Base-by-base conservation (phyloP, 2,888 invertebrate genomes). In the Ecdyonurus torrentis region DNA sequence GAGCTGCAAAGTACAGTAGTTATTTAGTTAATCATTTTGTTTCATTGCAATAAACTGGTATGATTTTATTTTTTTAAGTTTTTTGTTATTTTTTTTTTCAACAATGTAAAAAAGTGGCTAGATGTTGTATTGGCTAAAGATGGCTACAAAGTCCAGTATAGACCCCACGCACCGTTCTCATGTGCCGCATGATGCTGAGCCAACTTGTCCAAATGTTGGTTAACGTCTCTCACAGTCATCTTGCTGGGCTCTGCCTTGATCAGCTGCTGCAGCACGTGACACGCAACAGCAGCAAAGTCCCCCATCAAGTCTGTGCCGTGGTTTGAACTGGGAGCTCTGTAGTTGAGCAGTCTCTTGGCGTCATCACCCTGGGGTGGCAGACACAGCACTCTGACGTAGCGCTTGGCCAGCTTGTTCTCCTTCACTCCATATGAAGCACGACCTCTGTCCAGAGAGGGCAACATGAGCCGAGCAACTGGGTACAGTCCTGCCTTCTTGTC, bases 261-360 rank as follows among this genome's bases (percentile, higher is more conserved):
- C 7, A 80, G 72, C 63, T 74, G 75, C 66, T 77, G 76, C 59
- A 94, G 74, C 2, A 91, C 83, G 70, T 78, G 81, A 72, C 82
- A 88, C 0, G 89, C 87, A 22, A 87, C 83, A 66, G 87, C 87
- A 0, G 90, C 89, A 75, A 93, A 94, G 74, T 95, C 93, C 66
- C 78, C 83, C 69, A 74, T 79, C 19, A 1, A 25, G 7, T 61
- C 24, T 19, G 1, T 7, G 62, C 15, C 61, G 18, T 5, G 1
- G n/a, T 20, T 15, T 23, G 1, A 23, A 53, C 22, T 22, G 19
- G 59, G 23, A 67, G 69, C 74, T 76, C 70, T 74, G 72, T 77
- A 83, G 69, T 83, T 79, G 23, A 79, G 72, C 22, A 83, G 72
- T 65, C 79, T 77, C 60, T 76, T 71, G 1, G 79, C 81, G 72